Conservation (phyloP, 2,113 vertebrate species). For the Rhinopomastus cyanomelas region DNA sequence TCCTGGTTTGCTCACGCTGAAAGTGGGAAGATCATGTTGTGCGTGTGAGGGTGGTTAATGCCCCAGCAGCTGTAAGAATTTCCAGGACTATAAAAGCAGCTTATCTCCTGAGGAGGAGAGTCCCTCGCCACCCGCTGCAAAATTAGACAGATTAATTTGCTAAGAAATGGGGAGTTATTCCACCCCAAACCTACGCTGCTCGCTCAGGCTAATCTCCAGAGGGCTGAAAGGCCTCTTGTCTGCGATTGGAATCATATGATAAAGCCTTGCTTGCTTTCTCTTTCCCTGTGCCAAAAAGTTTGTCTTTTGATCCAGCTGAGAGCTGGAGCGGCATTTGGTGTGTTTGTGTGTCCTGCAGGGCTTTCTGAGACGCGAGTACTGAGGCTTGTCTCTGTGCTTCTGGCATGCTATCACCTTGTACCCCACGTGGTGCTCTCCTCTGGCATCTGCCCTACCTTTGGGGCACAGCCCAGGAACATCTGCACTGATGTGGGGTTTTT, state of each 20-base stretch:
- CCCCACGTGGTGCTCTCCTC: neutral
- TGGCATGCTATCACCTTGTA: neutral
- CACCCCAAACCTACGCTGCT: neutral
- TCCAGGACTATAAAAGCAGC: slow-evolving; percentile 49
- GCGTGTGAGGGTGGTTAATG: slow-evolving; percentile 10
- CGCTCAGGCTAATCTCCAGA: slow-evolving; percentile 45
- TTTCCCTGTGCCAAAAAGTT: slow-evolving; percentile 54
- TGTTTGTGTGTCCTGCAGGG: neutral
- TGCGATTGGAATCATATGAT: slow-evolving; percentile 69
- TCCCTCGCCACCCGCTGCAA: neutral
- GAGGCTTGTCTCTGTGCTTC: neutral
- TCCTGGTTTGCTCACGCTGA: neutral
- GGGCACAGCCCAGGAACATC: neutral
- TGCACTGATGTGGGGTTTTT: neutral
- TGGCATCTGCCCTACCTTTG: neutral
- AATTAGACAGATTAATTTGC: slow-evolving; percentile 60
- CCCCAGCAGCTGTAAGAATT: slow-evolving; percentile 40
- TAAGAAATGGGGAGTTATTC: slow-evolving; percentile 51
- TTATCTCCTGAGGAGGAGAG: slow-evolving; percentile 53
- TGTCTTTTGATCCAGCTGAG: slow-evolving; percentile 48
- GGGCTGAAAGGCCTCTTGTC: slow-evolving; percentile 58
- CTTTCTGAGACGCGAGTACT: neutral
- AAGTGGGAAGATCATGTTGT: neutral
- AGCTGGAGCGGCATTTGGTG: slow-evolving; percentile 16
- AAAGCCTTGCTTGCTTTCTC: slow-evolving; percentile 51